phyloP scores from a whole-genome alignment of 2,888 invertebrate species.

The Priocnemis perturbator region DNA sequence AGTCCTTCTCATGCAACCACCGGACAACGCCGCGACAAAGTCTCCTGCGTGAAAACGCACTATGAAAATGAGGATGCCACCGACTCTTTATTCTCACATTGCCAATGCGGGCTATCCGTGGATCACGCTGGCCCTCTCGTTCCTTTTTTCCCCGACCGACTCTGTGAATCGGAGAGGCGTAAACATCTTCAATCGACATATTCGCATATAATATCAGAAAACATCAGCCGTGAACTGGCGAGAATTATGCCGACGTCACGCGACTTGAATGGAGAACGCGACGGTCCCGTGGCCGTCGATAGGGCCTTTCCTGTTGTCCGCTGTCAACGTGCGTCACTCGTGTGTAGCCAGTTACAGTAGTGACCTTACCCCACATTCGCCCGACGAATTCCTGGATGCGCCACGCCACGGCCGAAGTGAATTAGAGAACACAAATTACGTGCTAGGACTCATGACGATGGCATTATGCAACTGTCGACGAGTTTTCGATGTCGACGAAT shows the following conservation, averaged over 20 bases:
- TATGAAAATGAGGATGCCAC: no score
- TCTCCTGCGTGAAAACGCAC: no score
- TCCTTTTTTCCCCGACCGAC: no score
- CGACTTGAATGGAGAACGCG: conserved; percentile 26
- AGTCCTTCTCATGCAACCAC: no score
- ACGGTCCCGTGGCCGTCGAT: conserved; percentile 27
- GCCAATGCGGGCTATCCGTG: no score
- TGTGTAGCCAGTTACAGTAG: conserved; percentile 15
- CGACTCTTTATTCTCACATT: no score
- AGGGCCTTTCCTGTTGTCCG: conserved; percentile 30
- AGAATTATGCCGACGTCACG: conserved; percentile 35
- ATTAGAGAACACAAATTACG: no score
- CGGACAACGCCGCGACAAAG: no score
- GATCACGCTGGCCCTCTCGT: no score
- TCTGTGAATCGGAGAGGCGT: background rate
- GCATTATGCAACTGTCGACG: no score
- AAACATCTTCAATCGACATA: conserved; percentile 4
- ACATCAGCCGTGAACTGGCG: conserved; percentile 8
- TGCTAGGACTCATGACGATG: no score
- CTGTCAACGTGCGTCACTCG: conserved; percentile 33
- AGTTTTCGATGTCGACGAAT: no score
- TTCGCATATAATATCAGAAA: conserved; percentile 30
- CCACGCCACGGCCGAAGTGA: background rate
- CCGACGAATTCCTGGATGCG: background rate
- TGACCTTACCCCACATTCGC: conserved; percentile 34